phyloP scores from a whole-genome alignment of 2,888 invertebrate species.

The Calephelis perditalis region DNA sequence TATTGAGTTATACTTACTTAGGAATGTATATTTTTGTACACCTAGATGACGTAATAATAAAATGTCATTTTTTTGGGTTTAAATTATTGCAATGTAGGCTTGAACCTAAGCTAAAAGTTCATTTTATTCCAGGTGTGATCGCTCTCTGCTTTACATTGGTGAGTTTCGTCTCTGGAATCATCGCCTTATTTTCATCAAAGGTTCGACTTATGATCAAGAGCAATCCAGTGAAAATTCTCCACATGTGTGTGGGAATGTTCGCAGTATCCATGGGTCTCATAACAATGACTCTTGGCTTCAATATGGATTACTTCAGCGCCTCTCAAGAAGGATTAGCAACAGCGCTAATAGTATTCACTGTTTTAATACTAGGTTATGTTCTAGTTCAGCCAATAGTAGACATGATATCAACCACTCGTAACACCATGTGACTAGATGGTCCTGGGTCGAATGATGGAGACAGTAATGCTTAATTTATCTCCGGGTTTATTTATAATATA shows the following conservation, averaged over 20 bases:
- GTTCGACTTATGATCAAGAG: constrained; percentile 66
- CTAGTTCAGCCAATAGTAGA: constrained; percentile 58
- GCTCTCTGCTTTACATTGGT: constrained; percentile 66
- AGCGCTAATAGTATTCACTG: constrained; percentile 54
- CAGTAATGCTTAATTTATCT: constrained; percentile 43
- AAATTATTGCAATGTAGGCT: no score
- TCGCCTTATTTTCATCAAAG: constrained; percentile 71
- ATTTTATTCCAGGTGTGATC: constrained; percentile 60
- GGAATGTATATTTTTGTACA: no score
- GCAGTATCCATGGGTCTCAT: constrained; percentile 73
- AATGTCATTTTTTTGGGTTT: no score
- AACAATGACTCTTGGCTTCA: constrained; percentile 59
- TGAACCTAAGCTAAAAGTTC: not conserved
- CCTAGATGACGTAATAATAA: no score
- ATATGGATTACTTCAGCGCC: constrained; percentile 54
- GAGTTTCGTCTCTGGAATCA: constrained; percentile 65
- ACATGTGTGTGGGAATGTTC: constrained; percentile 70
- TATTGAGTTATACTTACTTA: no score
- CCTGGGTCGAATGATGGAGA: constrained; percentile 47
- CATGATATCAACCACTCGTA: constrained; percentile 51
- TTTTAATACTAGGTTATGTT: constrained; percentile 49
- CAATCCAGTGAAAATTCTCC: constrained; percentile 67
- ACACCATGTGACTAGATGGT: constrained; percentile 53
- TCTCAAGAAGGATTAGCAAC: constrained; percentile 48
- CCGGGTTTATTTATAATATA: not conserved